phyloP scores from a whole-genome alignment of 2,797 vertebrate genomes.

The Helicolenus hilgendorfi region DNA sequence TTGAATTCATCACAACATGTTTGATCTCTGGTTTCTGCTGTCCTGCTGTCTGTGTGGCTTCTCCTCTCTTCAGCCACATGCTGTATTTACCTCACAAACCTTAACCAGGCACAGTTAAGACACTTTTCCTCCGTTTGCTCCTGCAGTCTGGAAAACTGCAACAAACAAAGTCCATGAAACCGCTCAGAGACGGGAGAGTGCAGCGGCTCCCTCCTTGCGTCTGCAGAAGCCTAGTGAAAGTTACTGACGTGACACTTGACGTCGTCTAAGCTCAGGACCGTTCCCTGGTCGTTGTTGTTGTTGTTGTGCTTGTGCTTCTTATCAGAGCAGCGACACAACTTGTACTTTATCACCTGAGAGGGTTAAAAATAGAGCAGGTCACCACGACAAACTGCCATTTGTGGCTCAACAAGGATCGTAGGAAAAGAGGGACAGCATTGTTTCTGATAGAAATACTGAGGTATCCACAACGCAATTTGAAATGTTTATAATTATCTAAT shows the following conservation, averaged over 20 bases:
- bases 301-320: constrained; percentile 95
- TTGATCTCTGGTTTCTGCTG: constrained; percentile 22
- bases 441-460: background rate
- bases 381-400: background rate
- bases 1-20: constrained; percentile 20
- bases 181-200: constrained; percentile 6
- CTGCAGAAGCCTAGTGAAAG: constrained; percentile 83
- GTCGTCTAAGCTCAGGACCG: constrained; percentile 96
- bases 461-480: background rate
- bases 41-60: constrained; percentile 5
- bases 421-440: background rate
- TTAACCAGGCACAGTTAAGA: constrained; percentile 45
- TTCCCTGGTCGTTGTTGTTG: constrained; percentile 94
- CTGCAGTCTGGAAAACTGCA: constrained; percentile 28
- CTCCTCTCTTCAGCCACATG: constrained; percentile 1
- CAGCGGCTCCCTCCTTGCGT: background rate
- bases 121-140: constrained; percentile 18
- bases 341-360: constrained; percentile 95
- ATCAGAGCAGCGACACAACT: constrained; percentile 94
- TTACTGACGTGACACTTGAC: constrained; percentile 98
- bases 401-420: background rate
- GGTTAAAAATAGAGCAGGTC: constrained; percentile 18
- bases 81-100: constrained; percentile 7
- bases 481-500: background rate
- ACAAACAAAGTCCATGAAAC: constrained; percentile 37